Base-by-base conservation (phyloP, 2,113 vertebrate genomes). In the Cyphomyrus discorhynchus region DNA sequence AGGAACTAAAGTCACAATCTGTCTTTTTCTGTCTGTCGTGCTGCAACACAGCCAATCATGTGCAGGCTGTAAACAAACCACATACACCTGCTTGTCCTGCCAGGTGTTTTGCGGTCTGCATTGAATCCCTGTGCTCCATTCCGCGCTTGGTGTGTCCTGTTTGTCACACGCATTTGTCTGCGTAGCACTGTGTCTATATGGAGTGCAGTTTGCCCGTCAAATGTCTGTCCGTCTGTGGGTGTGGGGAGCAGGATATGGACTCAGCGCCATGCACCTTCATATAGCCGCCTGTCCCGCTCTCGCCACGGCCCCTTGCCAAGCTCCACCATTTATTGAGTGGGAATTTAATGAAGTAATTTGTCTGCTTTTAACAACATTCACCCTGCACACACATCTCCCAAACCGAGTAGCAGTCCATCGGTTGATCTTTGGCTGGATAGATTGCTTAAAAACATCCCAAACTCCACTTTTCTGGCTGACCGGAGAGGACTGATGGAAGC, bases 1-100 rank as follows among this genome's bases (percentile, higher is more conserved):
- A 53, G 52, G 42, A 56, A 53, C 80, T 84, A 47, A 83, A 83
- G 89, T 83, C 77, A 24, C 50, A 45, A 52, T 83, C 50, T 89
- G 35, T 89, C 11, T 47, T 3, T 82, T 21, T 89, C 74, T 82
- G 50, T 74, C 70, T 82, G 70, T 74, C 53, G 35, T 35, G 5
- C 27, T 83, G 49, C 39, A 46, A 52, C 53, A 62, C 19, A 89
- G 77, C 9, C 89, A 46, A 15, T 47, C 42, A 27, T 24, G 24
- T n/a, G 10, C 52, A 45, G 80, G 52, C 49, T 56, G 77, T 89
- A 89, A 84, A 42, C 66, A 88, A 19, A 74, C n/a, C 24, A 17
- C 42, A 35, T 52, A 80, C 66, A 52, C 49, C 13, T 35, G 13
- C 52, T 62, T 52, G 15, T 47, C 13, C 17, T 46, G 4, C 49